phyloP scores from a whole-genome alignment of 1,140 invertebrate species.

The Megalopta genalis region DNA sequence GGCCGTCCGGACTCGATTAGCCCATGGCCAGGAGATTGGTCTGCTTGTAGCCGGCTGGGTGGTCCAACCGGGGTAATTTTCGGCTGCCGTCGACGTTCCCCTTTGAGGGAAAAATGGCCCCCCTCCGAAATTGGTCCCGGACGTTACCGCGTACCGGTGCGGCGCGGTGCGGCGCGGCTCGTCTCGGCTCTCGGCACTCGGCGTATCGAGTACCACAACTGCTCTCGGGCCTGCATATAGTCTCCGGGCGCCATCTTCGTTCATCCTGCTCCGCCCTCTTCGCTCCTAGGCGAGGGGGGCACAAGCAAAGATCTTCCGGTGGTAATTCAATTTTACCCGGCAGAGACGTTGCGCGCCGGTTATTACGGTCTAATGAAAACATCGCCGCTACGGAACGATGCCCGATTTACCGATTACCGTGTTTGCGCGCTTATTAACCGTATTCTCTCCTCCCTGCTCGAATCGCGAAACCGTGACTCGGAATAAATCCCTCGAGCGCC shows the following conservation, averaged over 20 bases:
- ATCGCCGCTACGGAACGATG: slow-evolving; percentile 24
- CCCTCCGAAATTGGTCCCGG: slow-evolving; percentile 59
- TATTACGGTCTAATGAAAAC: slow-evolving; percentile 60
- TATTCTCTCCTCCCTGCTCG: not conserved
- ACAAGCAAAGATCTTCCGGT: slow-evolving; percentile 6
- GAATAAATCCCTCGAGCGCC: not conserved
- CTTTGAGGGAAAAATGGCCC: slow-evolving; percentile 70
- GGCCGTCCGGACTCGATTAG: slow-evolving; percentile 64
- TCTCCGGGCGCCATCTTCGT: slow-evolving; percentile 18
- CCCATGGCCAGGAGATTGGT: slow-evolving; percentile 74
- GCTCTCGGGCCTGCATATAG: too few relatives aligned
- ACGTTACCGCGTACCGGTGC: slow-evolving; percentile 39
- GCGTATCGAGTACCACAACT: too few relatives aligned
- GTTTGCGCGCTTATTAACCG: slow-evolving; percentile 5
- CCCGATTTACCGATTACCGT: slow-evolving; percentile 20
- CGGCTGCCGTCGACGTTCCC: slow-evolving; percentile 66
- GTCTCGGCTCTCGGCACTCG: too few relatives aligned
- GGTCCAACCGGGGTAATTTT: slow-evolving; percentile 76
- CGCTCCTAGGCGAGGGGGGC: not conserved
- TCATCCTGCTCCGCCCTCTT: not conserved
- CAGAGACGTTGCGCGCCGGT: slow-evolving; percentile 47
- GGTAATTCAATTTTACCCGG: slow-evolving; percentile 58
- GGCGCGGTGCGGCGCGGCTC: too few relatives aligned
- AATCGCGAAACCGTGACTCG: not conserved
- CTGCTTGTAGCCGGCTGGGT: slow-evolving; percentile 71